phyloP scores from a whole-genome alignment of 2,888 invertebrate genomes.

The Biston betularia region DNA sequence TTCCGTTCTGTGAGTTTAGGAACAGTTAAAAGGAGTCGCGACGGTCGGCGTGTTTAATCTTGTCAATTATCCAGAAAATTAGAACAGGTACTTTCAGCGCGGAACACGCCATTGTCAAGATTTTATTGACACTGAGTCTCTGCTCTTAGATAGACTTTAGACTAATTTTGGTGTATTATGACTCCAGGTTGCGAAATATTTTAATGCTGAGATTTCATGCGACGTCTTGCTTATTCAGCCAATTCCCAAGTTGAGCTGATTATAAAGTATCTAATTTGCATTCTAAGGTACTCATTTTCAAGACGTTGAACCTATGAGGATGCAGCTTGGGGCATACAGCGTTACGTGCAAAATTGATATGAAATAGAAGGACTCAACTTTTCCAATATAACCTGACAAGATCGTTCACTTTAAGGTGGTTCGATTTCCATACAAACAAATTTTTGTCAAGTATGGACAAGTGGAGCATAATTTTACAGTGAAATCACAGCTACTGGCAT shows the following conservation, averaged over 20 bases:
- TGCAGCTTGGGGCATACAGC: slow-evolving; percentile 31
- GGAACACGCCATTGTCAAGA: slow-evolving; percentile 49
- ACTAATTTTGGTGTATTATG: slow-evolving; percentile 32
- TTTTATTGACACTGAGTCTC: slow-evolving; percentile 48
- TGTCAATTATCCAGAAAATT: slow-evolving; percentile 75
- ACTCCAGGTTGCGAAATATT: slow-evolving; percentile 33
- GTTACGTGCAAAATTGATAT: slow-evolving; percentile 13
- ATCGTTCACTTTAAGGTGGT: too few relatives aligned
- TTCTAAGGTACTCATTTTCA: slow-evolving; percentile 28
- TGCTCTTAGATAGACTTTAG: slow-evolving; percentile 27
- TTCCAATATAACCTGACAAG: too few relatives aligned
- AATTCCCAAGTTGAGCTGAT: slow-evolving; percentile 30
- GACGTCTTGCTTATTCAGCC: slow-evolving; percentile 29
- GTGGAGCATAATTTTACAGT: too few relatives aligned
- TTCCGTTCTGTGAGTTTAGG: slow-evolving; percentile 63
- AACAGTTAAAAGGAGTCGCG: slow-evolving; percentile 63
- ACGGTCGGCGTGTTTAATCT: slow-evolving; percentile 69
- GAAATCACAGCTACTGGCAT: too few relatives aligned
- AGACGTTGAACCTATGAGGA: slow-evolving; percentile 32
- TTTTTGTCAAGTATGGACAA: too few relatives aligned
- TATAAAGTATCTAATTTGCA: slow-evolving; percentile 39
- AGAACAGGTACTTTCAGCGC: slow-evolving; percentile 51
- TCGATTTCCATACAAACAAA: too few relatives aligned
- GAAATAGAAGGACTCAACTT: neutral
- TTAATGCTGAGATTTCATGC: slow-evolving; percentile 27